Evolutionary conservation across 2,888 invertebrate species (phyloP).

Genomic region (Yponomeuta malinellus): DNA sequence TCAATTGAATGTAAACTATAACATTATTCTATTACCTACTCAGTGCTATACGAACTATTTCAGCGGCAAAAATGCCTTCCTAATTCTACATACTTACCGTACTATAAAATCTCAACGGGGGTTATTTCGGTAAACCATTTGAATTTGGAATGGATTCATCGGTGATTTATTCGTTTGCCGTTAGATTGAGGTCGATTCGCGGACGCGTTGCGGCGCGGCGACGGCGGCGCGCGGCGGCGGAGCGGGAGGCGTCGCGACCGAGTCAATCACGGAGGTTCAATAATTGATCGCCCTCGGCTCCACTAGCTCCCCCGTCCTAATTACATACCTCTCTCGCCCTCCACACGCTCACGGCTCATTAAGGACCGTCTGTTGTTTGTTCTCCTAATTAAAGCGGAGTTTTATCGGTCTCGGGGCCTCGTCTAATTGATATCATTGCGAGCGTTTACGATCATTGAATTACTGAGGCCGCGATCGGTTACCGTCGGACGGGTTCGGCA

Average conservation of each 20-base stretch:
- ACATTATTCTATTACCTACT: neutral
- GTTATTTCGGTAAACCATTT: neutral
- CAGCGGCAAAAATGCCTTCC: neutral
- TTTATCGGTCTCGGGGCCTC: constrained; percentile 66
- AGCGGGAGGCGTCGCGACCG: constrained; percentile 30
- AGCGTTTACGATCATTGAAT: constrained; percentile 73
- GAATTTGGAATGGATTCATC: neutral
- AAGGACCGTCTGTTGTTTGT: constrained; percentile 73
- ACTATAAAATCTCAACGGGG: neutral
- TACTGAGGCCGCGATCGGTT: constrained; percentile 64
- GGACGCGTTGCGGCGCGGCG: constrained; percentile 19
- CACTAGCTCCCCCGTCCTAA: constrained; percentile 57
- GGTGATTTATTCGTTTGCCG: constrained; percentile 3
- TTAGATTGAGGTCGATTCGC: constrained; percentile 7
- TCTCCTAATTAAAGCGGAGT: constrained; percentile 74
- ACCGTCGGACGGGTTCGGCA: constrained; percentile 52
- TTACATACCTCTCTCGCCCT: constrained; percentile 59
- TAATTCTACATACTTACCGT: neutral
- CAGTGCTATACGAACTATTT: neutral
- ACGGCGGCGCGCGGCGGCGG: constrained; percentile 6
- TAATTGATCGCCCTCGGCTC: constrained; percentile 59
- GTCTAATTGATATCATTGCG: constrained; percentile 74
- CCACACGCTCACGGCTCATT: constrained; percentile 70
- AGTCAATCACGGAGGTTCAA: constrained; percentile 67
- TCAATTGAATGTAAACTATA: neutral